Base-by-base conservation (phyloP, 2,888 invertebrate species). In the Opisthograptis luteolata region DNA sequence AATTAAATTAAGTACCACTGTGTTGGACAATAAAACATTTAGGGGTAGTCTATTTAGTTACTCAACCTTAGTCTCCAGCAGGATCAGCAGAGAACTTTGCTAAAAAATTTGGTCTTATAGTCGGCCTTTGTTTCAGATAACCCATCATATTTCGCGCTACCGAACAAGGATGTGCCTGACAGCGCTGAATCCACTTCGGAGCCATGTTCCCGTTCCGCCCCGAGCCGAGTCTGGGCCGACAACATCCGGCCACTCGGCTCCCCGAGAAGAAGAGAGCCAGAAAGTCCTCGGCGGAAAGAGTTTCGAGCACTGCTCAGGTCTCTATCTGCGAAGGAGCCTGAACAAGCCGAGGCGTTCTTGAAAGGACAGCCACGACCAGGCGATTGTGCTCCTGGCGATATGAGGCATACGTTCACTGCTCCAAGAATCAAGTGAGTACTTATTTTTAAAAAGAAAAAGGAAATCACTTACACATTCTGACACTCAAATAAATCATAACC, bases 121-220 rank as follows among this genome's bases (percentile, higher is more conserved):
- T 48, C 56, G 53, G 41, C 12, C 43, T 66, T 75, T 87, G 79
- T 90, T 92, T 64, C 92, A 95, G 95, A 95, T 87, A 95, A 95
- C 82, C 95, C 95, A 32, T 95, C 95, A 56, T 95, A 95, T 79
- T 95, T 95, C 81, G 92, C 94, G 69, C 83, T 95, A 68, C 91
- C 92, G 60, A 90, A 92, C 70, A 91, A 87, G 60, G 84, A 88
- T 79, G 84, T 82, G 43, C 65, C 83, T 3, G 84, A 87, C 47
- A 77, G 71, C 60, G 73, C 73, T 14, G 80, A 78, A 15, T 60
- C 81, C 6, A 81, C 31, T 81, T 89, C 93, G 47, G 93, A 92
- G 51, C 90, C 93, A 55, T 93, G 94, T 58, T 92, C 94, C 58
- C 89, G 92, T 28, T 95, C 95, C 6, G 94, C 94, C 31, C 95